Conservation (phyloP, 2,113 vertebrate species). For the Labeo rohita region DNA sequence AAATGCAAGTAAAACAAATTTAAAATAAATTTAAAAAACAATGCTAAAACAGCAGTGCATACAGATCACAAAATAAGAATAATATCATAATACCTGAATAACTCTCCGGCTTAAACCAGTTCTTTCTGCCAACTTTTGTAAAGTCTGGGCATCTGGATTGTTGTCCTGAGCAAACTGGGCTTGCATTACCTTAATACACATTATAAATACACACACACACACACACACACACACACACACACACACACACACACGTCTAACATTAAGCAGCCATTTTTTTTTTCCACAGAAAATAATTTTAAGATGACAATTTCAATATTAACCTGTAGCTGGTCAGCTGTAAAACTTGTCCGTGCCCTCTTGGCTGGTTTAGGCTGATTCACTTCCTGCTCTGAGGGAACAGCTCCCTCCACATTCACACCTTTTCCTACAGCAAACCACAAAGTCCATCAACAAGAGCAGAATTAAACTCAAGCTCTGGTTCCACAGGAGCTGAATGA, state of each 20-base stretch:
- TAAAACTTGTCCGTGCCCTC: slow-evolving; percentile 97
- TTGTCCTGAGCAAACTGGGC: slow-evolving; percentile 99
- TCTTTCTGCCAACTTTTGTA: slow-evolving; percentile 96
- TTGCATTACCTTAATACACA: slow-evolving; percentile 90
- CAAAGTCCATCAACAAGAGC: neutral
- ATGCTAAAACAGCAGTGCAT: neutral
- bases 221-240: too few relatives aligned
- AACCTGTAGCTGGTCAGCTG: slow-evolving; percentile 96
- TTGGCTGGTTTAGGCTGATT: slow-evolving; percentile 91
- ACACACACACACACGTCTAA: neutral
- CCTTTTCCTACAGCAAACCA: slow-evolving; percentile 81
- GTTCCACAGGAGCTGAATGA: neutral
- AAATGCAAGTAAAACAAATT: neutral
- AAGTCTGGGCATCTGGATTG: slow-evolving; percentile 96
- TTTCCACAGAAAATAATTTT: too few relatives aligned
- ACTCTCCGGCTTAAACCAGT: slow-evolving; percentile 97
- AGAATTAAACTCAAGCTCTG: slow-evolving; percentile 66
- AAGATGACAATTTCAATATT: neutral
- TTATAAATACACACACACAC: too few relatives aligned
- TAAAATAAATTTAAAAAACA: neutral
- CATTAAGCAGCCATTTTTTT: neutral
- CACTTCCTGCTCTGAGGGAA: slow-evolving; percentile 85
- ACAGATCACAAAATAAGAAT: neutral
- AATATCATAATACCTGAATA: slow-evolving; percentile 85
- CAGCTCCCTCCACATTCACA: slow-evolving; percentile 83